Conservation (phyloP, 2,797 vertebrate genomes). For the Melanotaenia trifasciata region DNA sequence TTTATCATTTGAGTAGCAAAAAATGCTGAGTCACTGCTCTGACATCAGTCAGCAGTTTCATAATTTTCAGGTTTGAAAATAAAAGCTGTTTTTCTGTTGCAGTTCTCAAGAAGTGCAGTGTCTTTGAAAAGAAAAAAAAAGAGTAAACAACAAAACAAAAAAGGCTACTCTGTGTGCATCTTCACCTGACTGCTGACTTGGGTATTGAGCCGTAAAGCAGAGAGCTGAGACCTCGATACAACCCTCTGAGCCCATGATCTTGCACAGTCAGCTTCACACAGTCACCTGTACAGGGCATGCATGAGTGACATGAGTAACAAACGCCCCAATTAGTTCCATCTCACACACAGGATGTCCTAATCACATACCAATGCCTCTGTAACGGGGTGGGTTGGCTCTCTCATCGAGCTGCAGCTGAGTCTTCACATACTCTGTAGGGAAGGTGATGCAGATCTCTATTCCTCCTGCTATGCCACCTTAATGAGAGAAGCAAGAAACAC, state of each 20-base stretch:
- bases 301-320: slow-evolving; percentile 18
- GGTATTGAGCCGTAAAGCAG: slow-evolving; percentile 87
- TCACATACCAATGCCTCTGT: slow-evolving; percentile 83
- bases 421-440: slow-evolving; percentile 87
- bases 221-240: slow-evolving; percentile 86
- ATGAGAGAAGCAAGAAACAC: slow-evolving; percentile 3
- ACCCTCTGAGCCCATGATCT: slow-evolving; percentile 85
- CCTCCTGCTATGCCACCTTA: slow-evolving; percentile 85
- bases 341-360: slow-evolving; percentile 11
- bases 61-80: neutral
- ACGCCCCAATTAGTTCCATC: neutral
- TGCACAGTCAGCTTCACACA: slow-evolving; percentile 86
- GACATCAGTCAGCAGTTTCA: neutral
- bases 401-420: slow-evolving; percentile 87
- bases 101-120: neutral
- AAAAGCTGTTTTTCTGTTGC: neutral
- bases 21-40: neutral
- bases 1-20: neutral
- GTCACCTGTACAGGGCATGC: slow-evolving; percentile 73
- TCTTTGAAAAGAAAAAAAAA: neutral
- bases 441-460: slow-evolving; percentile 86
- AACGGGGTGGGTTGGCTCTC: slow-evolving; percentile 81
- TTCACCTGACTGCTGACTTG: slow-evolving; percentile 87
- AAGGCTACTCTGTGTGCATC: slow-evolving; percentile 3
- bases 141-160: neutral